Conservation (phyloP, 2,113 vertebrate species). For the Ictalurus furcatus region DNA sequence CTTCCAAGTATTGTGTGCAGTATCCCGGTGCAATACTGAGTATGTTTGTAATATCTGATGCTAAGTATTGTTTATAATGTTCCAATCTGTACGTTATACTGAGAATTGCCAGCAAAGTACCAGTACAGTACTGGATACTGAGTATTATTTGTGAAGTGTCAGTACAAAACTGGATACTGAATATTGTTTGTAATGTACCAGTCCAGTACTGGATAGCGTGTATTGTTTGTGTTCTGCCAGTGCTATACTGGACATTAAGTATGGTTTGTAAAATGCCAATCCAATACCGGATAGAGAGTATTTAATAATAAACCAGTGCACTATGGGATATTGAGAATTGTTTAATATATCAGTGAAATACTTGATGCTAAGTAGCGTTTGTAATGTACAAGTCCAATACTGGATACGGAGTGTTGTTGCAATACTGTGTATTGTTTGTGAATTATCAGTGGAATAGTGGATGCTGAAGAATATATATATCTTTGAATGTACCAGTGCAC, state of each 20-base stretch:
- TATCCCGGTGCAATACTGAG: background rate
- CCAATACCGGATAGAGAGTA: background rate
- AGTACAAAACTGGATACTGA: background rate
- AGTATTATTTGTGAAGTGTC: background rate
- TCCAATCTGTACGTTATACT: background rate
- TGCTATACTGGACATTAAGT: accelerated
- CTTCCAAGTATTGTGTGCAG: background rate
- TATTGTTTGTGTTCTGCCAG: background rate
- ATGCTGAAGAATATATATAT: no score
- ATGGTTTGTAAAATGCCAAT: background rate
- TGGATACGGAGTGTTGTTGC: background rate
- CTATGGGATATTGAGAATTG: background rate
- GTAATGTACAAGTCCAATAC: background rate
- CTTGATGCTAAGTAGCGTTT: background rate
- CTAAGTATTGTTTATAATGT: background rate
- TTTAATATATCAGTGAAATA: no score
- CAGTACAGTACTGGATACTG: background rate
- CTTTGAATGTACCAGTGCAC: no score
- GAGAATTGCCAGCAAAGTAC: background rate
- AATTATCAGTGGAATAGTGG: no score
- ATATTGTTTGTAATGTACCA: background rate
- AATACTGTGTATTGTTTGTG: no score
- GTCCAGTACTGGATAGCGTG: background rate
- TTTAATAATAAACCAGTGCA: background rate
- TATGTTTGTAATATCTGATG: background rate